Conservation (phyloP, 2,113 vertebrate species). For the Petroica traversi region DNA sequence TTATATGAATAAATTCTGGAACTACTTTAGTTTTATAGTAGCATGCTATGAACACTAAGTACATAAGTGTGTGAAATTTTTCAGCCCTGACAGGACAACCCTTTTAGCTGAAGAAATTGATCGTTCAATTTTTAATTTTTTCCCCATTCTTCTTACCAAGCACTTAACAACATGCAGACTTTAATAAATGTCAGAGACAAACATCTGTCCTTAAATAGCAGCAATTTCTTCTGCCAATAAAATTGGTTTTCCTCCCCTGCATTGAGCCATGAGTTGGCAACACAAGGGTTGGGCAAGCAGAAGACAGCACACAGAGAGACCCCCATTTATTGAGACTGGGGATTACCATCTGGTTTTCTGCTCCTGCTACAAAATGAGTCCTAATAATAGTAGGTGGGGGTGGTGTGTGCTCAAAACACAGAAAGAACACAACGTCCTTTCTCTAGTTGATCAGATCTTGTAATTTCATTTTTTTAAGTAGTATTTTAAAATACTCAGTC, state of each 20-base stretch:
- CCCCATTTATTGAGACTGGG: not conserved
- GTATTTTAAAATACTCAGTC: not conserved
- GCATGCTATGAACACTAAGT: not conserved
- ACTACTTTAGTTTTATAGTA: not conserved
- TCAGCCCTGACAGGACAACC: not conserved
- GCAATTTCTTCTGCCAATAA: not conserved
- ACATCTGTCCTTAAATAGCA: not conserved
- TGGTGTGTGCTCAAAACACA: not conserved
- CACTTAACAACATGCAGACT: not conserved
- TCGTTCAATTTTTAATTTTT: not conserved
- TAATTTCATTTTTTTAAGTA: not conserved
- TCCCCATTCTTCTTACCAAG: not conserved
- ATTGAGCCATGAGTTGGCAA: not conserved
- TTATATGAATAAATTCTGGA: not conserved
- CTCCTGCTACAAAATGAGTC: not conserved
- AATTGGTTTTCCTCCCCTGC: not conserved
- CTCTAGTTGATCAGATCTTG: not conserved
- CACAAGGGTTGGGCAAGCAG: fast-evolving
- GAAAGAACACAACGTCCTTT: not conserved
- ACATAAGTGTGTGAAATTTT: not conserved
- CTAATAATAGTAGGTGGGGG: not conserved
- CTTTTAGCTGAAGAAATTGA: not conserved
- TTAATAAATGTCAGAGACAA: not conserved
- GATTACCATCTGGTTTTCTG: constrained; percentile 9
- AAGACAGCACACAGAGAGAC: not conserved